These are phyloP conservation scores for Diachrysia chrysitis DNA, from an alignment of 2,888 invertebrate species.

Conservation along the genomic window DNA sequence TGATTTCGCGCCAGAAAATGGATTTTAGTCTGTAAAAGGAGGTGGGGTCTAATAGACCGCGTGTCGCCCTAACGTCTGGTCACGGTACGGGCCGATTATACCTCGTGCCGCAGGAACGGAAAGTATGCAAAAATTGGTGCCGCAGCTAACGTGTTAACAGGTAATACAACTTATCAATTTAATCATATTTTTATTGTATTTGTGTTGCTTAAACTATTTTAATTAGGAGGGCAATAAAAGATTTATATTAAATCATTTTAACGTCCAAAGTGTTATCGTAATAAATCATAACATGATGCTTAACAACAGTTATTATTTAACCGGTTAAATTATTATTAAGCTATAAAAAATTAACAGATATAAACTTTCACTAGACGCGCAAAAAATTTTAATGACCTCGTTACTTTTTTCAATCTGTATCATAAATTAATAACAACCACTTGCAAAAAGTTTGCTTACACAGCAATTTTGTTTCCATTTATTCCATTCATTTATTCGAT, in stretches of 20 bases:
- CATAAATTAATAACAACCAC: not conserved
- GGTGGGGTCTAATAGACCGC: too few relatives aligned
- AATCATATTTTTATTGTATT: not conserved
- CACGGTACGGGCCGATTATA: too few relatives aligned
- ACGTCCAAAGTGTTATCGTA: not conserved
- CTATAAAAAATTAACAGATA: not conserved
- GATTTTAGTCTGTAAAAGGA: too few relatives aligned
- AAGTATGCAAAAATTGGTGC: too few relatives aligned
- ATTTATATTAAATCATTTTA: not conserved
- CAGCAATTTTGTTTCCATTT: not conserved
- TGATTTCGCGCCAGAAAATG: too few relatives aligned
- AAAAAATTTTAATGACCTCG: not conserved
- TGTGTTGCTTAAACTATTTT: not conserved
- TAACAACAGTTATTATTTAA: not conserved
- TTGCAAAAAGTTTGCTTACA: not conserved
- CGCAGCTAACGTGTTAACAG: too few relatives aligned
- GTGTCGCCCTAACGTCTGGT: too few relatives aligned
- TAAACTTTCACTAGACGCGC: not conserved
- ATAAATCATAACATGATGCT: not conserved
- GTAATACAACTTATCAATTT: not conserved
- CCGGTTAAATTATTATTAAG: conserved; percentile 1
- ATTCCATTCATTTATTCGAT: too few relatives aligned
- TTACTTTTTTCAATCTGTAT: not conserved
- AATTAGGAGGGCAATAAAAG: not conserved
- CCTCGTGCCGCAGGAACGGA: too few relatives aligned